Conservation (phyloP, 2,888 invertebrate species). For the Orthosia gothica region DNA sequence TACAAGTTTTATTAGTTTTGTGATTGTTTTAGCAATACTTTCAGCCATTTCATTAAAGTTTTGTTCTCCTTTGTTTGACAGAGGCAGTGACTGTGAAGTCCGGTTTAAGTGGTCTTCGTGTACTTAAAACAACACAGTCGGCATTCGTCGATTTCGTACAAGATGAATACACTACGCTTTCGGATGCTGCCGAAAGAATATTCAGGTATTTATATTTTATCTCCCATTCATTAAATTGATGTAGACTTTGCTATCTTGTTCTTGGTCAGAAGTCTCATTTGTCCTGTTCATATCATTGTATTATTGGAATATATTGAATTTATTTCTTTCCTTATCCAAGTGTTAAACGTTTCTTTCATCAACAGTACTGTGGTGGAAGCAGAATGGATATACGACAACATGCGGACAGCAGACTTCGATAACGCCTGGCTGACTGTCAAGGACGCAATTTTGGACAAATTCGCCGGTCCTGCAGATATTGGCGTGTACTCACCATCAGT, state of each 20-base stretch:
- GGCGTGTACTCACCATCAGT: constrained; percentile 95
- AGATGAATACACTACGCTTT: constrained; percentile 95
- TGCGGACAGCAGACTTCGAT: constrained; percentile 93
- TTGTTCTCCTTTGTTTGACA: constrained; percentile 69
- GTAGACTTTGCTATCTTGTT: constrained; percentile 3
- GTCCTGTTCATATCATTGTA: constrained; percentile 17
- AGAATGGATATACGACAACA: constrained; percentile 94
- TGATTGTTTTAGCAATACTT: constrained; percentile 21
- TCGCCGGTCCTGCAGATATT: constrained; percentile 94
- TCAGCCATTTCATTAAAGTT: constrained; percentile 7
- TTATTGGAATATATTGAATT: no score
- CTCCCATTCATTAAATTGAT: neutral
- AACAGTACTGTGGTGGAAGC: constrained; percentile 94
- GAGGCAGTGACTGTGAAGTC: constrained; percentile 92
- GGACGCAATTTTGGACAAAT: constrained; percentile 94
- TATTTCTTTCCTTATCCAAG: no score
- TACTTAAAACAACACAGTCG: constrained; percentile 96
- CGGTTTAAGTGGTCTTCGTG: constrained; percentile 93
- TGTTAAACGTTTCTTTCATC: constrained; percentile 40
- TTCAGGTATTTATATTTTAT: constrained; percentile 84
- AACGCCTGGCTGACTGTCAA: constrained; percentile 94
- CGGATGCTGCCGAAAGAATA: constrained; percentile 94
- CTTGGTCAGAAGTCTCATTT: constrained; percentile 17
- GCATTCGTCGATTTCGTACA: constrained; percentile 95
- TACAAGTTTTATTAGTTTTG: constrained; percentile 6